Base-by-base conservation (phyloP, 2,888 invertebrate genomes). In the Hypolimnas misippus region DNA sequence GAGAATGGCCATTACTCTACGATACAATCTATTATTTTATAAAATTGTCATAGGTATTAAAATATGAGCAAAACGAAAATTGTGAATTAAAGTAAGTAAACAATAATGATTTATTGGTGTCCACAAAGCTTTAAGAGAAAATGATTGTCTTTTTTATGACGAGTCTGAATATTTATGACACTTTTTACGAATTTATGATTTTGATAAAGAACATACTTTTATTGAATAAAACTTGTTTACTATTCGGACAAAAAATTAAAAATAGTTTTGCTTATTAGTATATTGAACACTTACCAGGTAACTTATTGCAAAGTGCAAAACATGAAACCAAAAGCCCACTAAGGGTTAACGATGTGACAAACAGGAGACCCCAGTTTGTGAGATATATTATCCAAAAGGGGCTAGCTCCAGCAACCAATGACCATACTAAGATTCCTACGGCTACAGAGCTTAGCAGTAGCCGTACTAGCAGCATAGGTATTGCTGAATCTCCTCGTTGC, bases 301-400 rank as follows among this genome's bases (percentile, higher is more conserved):
- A 62, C 51, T 70, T 78, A 44, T 75, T 83, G 67, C 62, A 70
- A 16, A 81, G 17, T 12, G 79, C 77, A 51, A 76, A 61, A 14
- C 76, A 50, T 0, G 90, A 92, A 2, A 89, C 82, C 0, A 76
- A n/a, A 0, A 86, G 66, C 3, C 81, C 86, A 51, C 79, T 79
- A 35, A 86, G 63, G 56, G 78, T 73, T 73, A 81, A 81, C 55
- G 75, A 52, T 2, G 77, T 73, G 25, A 88, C 65, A 54, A 89
- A 73, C 17, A 89, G 55, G 8, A 89, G 70, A 0, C 90, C 92
- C 92, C 92, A 92, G 74, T 92, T 89, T 17, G 92, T 92, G 62
- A 92, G 84, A 73, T 79, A 92, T 50, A 87, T 78, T 54, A 86
- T 71, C 87, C 88, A 91, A 73, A 77, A 76, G 0, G 75, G 72